phyloP scores from a whole-genome alignment of 1,140 invertebrate species.

The Agrypnia vestita region DNA sequence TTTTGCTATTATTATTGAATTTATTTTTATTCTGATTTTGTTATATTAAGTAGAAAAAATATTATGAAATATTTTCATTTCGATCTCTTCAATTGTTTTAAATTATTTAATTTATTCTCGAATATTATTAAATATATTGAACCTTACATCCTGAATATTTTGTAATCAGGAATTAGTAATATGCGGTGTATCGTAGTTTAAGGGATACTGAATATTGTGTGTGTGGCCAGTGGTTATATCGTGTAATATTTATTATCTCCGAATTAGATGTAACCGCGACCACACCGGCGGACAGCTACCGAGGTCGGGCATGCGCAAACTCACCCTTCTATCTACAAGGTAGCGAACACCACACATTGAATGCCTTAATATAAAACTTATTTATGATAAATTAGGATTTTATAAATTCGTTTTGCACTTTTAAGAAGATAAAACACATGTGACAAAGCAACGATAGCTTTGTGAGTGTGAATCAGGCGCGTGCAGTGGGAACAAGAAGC shows the following conservation, averaged over 20 bases:
- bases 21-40: not conserved
- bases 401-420: constrained; percentile 37
- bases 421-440: constrained; percentile 3
- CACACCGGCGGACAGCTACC: too few species aligned
- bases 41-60: constrained; percentile 3
- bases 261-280: too few species aligned
- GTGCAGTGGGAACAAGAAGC: too few species aligned
- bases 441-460: too few species aligned
- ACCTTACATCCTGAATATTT: constrained; percentile 39
- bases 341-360: not conserved
- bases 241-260: too few species aligned
- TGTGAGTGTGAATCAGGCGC: too few species aligned
- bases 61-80: not conserved
- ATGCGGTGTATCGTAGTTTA: not conserved
- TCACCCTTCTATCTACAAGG: too few species aligned
- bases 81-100: constrained; percentile 6
- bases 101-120: not conserved
- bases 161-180: constrained; percentile 18
- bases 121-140: constrained; percentile 6
- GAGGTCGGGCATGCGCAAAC: too few species aligned
- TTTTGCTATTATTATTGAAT: not conserved
- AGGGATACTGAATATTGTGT: too few species aligned
- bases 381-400: constrained; percentile 35
- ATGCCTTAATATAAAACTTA: constrained; percentile 42
- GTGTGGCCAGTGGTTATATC: too few species aligned